Evolutionary conservation across 2,113 vertebrate genomes (phyloP).

Genomic region (Psephotus haematonotus): DNA sequence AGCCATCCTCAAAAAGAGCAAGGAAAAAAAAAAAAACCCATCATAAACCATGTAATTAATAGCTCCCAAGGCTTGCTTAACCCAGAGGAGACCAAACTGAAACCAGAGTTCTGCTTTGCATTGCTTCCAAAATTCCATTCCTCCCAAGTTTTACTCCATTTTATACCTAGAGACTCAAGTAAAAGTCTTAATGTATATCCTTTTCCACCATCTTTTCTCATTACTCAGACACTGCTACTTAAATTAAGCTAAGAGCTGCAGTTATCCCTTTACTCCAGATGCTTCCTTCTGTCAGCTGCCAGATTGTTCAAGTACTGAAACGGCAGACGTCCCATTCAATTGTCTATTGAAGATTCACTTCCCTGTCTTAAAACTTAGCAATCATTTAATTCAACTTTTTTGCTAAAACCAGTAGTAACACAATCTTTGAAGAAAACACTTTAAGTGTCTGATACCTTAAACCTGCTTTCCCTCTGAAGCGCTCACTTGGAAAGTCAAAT

Average conservation of each 20-base stretch:
- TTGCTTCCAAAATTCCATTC: background rate
- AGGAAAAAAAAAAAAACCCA: background rate
- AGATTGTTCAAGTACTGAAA: background rate
- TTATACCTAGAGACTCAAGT: background rate
- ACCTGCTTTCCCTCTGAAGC: background rate
- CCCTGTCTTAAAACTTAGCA: background rate
- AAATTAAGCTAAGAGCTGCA: background rate
- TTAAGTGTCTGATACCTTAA: background rate
- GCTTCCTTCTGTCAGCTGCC: background rate
- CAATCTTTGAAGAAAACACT: background rate
- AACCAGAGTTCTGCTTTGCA: background rate
- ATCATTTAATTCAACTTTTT: background rate
- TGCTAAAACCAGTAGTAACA: background rate
- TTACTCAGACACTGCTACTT: background rate
- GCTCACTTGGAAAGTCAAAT: background rate
- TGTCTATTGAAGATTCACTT: background rate
- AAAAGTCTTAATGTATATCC: background rate
- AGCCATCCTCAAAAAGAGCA: background rate
- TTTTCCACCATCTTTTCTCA: background rate
- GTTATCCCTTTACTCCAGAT: background rate
- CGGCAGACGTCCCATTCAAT: background rate
- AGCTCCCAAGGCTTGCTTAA: background rate
- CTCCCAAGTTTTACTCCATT: background rate
- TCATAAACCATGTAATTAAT: background rate
- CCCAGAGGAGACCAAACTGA: background rate